A percentile compares a stretch with the other conserved stretches of the same genome.
phyloP scores from a whole-genome alignment of 2,888 invertebrate genomes.

The Aspidiotus destructor region DNA sequence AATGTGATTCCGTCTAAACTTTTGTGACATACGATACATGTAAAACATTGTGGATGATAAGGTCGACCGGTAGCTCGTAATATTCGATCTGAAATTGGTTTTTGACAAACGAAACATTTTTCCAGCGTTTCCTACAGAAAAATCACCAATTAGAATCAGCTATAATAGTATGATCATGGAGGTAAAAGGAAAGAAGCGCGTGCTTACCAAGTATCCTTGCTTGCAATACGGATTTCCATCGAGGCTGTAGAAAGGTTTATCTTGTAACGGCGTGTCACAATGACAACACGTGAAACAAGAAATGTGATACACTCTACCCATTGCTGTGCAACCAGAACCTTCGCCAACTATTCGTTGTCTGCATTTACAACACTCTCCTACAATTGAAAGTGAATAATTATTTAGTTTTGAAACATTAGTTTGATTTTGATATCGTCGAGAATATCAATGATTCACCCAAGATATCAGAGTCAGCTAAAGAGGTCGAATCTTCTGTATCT shows the following conservation, averaged over 20 bases:
- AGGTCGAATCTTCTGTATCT: slow-evolving; percentile 68
- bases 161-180: too few relatives aligned
- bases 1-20: slow-evolving; percentile 97
- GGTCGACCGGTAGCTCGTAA: slow-evolving; percentile 93
- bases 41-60: slow-evolving; percentile 94
- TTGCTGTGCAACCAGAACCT: slow-evolving; percentile 92
- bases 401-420: too few relatives aligned
- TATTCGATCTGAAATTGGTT: slow-evolving; percentile 89
- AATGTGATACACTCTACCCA: slow-evolving; percentile 94
- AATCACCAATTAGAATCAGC: slow-evolving; percentile 31
- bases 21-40: slow-evolving; percentile 90
- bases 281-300: slow-evolving; percentile 85
- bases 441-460: slow-evolving; percentile 46
- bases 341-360: slow-evolving; percentile 85
- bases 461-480: slow-evolving; percentile 58
- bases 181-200: slow-evolving; percentile 9
- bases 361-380: slow-evolving; percentile 85
- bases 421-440: too few relatives aligned
- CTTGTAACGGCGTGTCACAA: slow-evolving; percentile 79
- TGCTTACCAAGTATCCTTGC: slow-evolving; percentile 72
- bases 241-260: slow-evolving; percentile 90
- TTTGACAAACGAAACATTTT: slow-evolving; percentile 90
- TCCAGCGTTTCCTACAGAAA: slow-evolving; percentile 70
- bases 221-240: slow-evolving; percentile 96
- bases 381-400: too few relatives aligned